phyloP scores from a whole-genome alignment of 2,113 vertebrate genomes.

The Toxotes jaculatrix region DNA sequence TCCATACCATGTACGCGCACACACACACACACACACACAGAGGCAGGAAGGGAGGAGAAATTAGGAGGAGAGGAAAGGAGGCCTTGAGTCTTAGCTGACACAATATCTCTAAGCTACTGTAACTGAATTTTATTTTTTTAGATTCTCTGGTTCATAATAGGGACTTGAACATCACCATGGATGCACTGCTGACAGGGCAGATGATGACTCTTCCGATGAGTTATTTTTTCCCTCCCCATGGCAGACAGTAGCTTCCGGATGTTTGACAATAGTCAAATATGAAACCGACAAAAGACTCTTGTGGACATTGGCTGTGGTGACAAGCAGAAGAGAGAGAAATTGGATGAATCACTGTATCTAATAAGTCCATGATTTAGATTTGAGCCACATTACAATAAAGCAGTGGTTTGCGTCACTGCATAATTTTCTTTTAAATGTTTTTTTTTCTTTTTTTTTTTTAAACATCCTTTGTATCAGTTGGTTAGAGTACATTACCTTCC shows the following conservation, averaged over 20 bases:
- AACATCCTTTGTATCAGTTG: not conserved
- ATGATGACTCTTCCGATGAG: conserved; percentile 18
- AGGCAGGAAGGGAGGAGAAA: conserved; percentile 40
- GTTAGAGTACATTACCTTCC: not conserved
- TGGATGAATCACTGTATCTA: conserved; percentile 2
- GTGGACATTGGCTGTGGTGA: not conserved
- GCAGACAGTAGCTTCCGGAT: conserved; percentile 25
- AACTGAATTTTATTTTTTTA: conserved; percentile 53
- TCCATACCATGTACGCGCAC: conserved; percentile 54
- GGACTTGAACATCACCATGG: conserved; percentile 34
- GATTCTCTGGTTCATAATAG: conserved; percentile 41
- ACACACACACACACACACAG: conserved; percentile 16
- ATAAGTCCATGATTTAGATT: conserved; percentile 4
- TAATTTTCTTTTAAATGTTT: not conserved
- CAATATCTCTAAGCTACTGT: conserved; percentile 64
- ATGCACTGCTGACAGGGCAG: conserved; percentile 42
- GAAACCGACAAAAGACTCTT: conserved; percentile 6
- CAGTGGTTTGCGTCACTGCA: not conserved
- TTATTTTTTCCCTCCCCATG: conserved; percentile 8
- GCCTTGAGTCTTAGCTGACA: conserved; percentile 62
- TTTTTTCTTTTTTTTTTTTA: not conserved
- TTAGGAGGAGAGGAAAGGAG: conserved; percentile 50
- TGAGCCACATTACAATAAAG: conserved; percentile 6
- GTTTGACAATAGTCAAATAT: conserved; percentile 36
- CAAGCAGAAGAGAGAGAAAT: not conserved